Evolutionary conservation across 2,888 invertebrate species (phyloP).

Genomic region (Diloba caeruleocephala): DNA sequence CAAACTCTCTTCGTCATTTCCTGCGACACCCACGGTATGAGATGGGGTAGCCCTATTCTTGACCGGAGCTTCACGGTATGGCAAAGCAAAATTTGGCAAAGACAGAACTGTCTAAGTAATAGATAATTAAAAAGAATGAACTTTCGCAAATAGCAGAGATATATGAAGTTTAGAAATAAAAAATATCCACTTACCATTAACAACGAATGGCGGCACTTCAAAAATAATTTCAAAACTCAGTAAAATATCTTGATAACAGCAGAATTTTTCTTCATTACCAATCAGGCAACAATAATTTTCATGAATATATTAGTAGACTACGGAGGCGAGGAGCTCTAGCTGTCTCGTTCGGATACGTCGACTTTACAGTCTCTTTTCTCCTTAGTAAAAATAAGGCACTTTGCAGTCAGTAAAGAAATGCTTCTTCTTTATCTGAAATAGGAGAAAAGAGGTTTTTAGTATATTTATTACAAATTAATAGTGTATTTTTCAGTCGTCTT

Average conservation of each 20-base stretch:
- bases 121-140: no score
- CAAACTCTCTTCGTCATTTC: no score
- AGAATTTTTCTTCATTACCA: slow-evolving; percentile 54
- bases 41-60: no score
- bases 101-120: no score
- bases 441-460: slow-evolving; percentile 9
- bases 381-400: slow-evolving; percentile 5
- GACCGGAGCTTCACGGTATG: no score
- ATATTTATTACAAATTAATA: no score
- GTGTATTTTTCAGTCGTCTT: no score
- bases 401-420: not conserved
- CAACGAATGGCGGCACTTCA: slow-evolving; percentile 45
- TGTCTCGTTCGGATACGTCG: slow-evolving; percentile 41
- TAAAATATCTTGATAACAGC: slow-evolving; percentile 30
- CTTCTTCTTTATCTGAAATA: slow-evolving; percentile 40
- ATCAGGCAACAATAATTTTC: slow-evolving; percentile 43
- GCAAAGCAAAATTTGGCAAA: no score
- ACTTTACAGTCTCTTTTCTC: slow-evolving; percentile 25
- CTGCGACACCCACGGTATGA: no score
- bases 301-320: slow-evolving; percentile 45
- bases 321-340: slow-evolving; percentile 19
- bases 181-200: slow-evolving; percentile 63
- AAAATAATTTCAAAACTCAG: slow-evolving; percentile 47
- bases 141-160: not conserved
- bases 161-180: not conserved